Conservation (phyloP, 2,797 vertebrate genomes). For the Scolopax rusticola region DNA sequence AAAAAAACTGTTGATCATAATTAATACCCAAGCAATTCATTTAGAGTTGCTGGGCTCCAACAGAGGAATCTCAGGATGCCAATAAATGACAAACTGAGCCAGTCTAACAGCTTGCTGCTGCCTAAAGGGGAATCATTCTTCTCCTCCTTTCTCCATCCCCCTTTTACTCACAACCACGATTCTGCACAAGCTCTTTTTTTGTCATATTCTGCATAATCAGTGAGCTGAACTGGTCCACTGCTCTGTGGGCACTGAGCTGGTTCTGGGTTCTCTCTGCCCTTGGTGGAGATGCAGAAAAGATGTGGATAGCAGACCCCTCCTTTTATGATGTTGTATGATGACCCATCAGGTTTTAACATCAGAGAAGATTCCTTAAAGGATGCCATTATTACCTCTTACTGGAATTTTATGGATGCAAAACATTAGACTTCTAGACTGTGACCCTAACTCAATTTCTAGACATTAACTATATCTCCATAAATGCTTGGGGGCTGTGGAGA, state of each 20-base stretch:
- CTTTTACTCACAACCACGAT: background rate
- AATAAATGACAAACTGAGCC: background rate
- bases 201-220: background rate
- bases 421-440: background rate
- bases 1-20: background rate
- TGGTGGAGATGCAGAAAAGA: background rate
- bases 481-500: background rate
- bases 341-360: constrained; percentile 78
- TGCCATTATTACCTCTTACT: background rate
- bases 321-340: background rate
- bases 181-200: background rate
- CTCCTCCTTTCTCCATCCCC: background rate
- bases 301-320: background rate
- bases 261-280: background rate
- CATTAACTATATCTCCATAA: background rate
- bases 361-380: constrained; percentile 89
- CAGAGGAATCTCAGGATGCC: background rate
- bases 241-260: background rate
- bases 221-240: background rate
- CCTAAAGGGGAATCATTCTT: background rate
- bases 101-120: background rate
- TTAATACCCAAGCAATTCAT: background rate
- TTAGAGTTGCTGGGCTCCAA: background rate
- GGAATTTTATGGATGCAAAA: background rate
- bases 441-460: background rate